A percentile compares a stretch with the other conserved stretches of the same genome.
These are phyloP conservation scores for Colostygia pectinataria DNA, from an alignment of 2,888 invertebrate species.

Conservation along the genomic window DNA sequence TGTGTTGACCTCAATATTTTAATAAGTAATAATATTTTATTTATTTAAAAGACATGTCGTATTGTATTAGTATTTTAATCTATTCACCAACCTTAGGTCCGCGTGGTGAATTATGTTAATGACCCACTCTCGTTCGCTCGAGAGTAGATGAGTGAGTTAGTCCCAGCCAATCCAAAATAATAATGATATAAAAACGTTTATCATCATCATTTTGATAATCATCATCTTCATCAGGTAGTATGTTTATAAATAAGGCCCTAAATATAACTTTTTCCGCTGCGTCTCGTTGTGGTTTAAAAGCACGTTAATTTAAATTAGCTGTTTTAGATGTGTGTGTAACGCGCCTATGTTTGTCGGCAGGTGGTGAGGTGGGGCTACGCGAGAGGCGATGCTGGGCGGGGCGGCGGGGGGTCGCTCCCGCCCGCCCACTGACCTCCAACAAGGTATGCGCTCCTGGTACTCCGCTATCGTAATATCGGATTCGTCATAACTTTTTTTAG, in stretches of 20 bases:
- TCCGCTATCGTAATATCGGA: conserved; percentile 33
- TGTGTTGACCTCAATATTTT: too few relatives aligned
- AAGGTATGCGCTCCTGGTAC: conserved; percentile 72
- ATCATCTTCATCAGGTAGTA: too few relatives aligned
- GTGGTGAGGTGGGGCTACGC: conserved; percentile 72
- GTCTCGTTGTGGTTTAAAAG: conserved; percentile 7
- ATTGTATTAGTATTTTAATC: too few relatives aligned
- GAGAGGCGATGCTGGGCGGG: conserved; percentile 80
- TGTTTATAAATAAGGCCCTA: too few relatives aligned
- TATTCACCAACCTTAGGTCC: too few relatives aligned
- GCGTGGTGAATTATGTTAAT: too few relatives aligned
- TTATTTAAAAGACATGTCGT: too few relatives aligned
- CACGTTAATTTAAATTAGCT: conserved; percentile 15
- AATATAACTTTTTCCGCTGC: background rate
- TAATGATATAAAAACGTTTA: too few relatives aligned
- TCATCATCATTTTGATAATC: too few relatives aligned
- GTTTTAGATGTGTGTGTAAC: conserved; percentile 25
- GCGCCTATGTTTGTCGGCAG: conserved; percentile 52
- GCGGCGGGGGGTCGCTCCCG: conserved; percentile 83
- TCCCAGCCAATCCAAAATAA: background rate
- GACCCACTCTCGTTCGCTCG: too few relatives aligned
- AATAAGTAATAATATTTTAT: too few relatives aligned
- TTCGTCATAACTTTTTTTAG: conserved; percentile 21
- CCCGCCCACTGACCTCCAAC: conserved; percentile 79
- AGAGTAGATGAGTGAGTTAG: too few relatives aligned